A percentile compares a stretch with the other conserved stretches of the same genome.
These are phyloP conservation scores for Cryptoblepharus egeriae DNA, from an alignment of 2,797 vertebrate species.

Conservation along the genomic window DNA sequence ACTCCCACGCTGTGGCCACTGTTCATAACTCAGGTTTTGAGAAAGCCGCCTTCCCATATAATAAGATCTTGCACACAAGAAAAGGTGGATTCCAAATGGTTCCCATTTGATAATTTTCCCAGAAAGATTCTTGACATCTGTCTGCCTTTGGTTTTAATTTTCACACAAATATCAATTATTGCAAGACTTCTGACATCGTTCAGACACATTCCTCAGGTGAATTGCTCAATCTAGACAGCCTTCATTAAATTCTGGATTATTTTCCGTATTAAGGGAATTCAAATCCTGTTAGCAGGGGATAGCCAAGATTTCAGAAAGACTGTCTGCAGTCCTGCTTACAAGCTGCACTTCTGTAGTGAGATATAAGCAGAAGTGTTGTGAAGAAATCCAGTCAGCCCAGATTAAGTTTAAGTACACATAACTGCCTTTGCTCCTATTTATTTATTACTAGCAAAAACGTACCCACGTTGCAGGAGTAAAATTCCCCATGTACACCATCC, in stretches of 20 bases:
- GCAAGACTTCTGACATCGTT: conserved; percentile 31
- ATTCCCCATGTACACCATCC: too few species aligned
- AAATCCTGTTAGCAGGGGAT: not conserved
- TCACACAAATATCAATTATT: conserved; percentile 1
- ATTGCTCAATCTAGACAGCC: not conserved
- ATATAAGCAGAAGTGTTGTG: not conserved
- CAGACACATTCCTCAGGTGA: conserved; percentile 13
- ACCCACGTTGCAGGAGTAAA: too few species aligned
- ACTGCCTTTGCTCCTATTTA: not conserved
- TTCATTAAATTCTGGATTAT: conserved; percentile 14
- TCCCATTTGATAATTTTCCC: conserved; percentile 33
- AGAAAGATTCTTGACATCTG: conserved; percentile 40
- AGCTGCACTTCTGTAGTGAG: not conserved
- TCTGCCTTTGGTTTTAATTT: conserved; percentile 22
- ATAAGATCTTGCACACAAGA: conserved; percentile 23
- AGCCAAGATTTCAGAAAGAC: not conserved
- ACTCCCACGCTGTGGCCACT: conserved; percentile 32
- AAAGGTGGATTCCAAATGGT: conserved; percentile 30
- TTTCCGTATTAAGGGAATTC: not conserved
- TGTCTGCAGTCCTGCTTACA: not conserved
- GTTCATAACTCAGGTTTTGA: conserved; percentile 32
- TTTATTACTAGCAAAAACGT: too few species aligned
- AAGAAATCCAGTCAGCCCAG: not conserved
- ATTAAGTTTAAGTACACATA: not conserved
- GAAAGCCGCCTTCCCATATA: conserved; percentile 32